Evolutionary conservation across 2,113 vertebrate species (phyloP), one percentile per base, ranked within the genome.

Genomic region (Cyanoderma ruficeps): DNA sequence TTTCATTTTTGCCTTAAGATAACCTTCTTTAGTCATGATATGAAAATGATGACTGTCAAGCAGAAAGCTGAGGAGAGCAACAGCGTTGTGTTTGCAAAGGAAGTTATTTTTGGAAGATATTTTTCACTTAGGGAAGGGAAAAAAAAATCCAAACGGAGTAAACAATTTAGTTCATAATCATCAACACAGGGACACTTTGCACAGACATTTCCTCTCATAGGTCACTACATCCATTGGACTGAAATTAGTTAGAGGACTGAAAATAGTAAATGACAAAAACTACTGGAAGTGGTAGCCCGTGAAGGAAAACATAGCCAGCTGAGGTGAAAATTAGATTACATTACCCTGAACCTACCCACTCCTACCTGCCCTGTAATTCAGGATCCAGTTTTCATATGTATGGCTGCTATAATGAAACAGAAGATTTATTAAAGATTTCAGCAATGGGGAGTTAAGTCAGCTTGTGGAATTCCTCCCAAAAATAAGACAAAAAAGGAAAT

Each of bases 51-150:
- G 19, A 50, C 71, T 83, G 71, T 89, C 68, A 80, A 93, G 70
- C 46, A 86, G 71, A 96, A 72, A 89, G 53, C 83, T 28, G 72
- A 93, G 56, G 42, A 94, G 13, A 96, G 28, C 46, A 22, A 47
- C 21, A 21, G 42, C 30, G 79, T 75, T 53, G 80, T 33, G 6
- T 68, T 86, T 90, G 81, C 79, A 77, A 95, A 96, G 65, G 67
- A 88, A 72, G 42, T 55, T 92, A 83, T 78, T 93, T 92, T 83
- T 47, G 18, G 65, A 90, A 82, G 21, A 57, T 81, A 47, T 93
- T 83, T 94, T 85, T 96, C 90, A 85, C 50, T 96, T 88, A 30
- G 68, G 87, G 91, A 75, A 96, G 68, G 68, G 18, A 94, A 87
- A 83, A 86, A 90, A 92, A 88, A 67, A 8, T 76, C 49, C 49